phyloP scores from a whole-genome alignment of 2,113 vertebrate species.

The Bufo gargarizans region DNA sequence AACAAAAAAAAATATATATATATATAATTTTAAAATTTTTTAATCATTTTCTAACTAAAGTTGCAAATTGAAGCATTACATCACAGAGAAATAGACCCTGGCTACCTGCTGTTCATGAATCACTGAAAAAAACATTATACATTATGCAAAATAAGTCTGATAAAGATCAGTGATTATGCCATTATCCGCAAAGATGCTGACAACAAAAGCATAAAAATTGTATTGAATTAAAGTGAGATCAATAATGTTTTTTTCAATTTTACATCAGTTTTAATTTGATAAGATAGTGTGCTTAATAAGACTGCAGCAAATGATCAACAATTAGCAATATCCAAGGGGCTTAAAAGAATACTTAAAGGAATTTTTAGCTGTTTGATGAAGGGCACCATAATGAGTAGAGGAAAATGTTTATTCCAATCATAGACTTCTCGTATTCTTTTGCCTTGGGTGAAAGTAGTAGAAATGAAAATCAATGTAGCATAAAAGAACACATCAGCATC shows the following conservation, averaged over 20 bases:
- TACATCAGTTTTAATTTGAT: neutral
- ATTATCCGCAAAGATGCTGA: neutral
- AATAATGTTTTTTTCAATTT: conserved; percentile 13
- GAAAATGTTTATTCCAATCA: conserved; percentile 47
- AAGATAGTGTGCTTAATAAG: neutral
- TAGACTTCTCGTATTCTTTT: conserved; percentile 36
- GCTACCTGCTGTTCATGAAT: neutral
- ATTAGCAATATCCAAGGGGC: conserved; percentile 31
- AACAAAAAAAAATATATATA: neutral
- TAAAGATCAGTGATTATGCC: neutral
- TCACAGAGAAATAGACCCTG: neutral
- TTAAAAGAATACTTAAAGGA: conserved; percentile 7
- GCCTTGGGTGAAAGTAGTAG: conserved; percentile 45
- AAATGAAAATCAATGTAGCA: conserved; percentile 48
- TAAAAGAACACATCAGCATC: conserved; percentile 38
- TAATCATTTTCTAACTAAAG: neutral
- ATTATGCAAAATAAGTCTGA: neutral
- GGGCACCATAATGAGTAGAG: neutral
- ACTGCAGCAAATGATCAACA: conserved; percentile 35
- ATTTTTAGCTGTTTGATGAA: conserved; percentile 31
- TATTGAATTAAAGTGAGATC: neutral
- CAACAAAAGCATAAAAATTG: neutral
- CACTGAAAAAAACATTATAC: neutral
- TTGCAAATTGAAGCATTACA: neutral
- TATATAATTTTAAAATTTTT: neutral